Evolutionary conservation across 2,797 vertebrate species (phyloP).

Genomic region (Crenuchus spilurus): DNA sequence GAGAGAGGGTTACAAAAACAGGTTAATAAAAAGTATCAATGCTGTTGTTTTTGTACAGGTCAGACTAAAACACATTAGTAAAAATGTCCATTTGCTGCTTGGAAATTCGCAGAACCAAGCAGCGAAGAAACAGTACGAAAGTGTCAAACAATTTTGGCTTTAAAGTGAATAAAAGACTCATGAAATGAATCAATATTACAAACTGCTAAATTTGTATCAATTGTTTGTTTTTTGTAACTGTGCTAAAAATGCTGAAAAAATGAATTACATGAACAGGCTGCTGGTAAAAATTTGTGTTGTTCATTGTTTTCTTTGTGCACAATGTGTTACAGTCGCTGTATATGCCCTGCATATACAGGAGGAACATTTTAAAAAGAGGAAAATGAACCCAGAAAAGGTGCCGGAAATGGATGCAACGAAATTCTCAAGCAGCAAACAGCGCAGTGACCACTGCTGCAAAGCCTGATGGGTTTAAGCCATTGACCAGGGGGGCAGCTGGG

Average conservation of each 20-base stretch:
- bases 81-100: constrained; percentile 75
- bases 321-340: constrained; percentile 30
- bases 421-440: constrained; percentile 78
- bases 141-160: constrained; percentile 11
- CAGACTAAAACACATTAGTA: constrained; percentile 58
- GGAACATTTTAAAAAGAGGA: constrained; percentile 19
- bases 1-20: constrained; percentile 57
- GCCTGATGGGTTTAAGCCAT: constrained; percentile 43
- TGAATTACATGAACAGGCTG: constrained; percentile 20
- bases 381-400: constrained; percentile 46
- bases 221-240: not conserved
- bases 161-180: constrained; percentile 34
- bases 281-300: constrained; percentile 37
- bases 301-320: not conserved
- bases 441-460: constrained; percentile 61
- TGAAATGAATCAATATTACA: constrained; percentile 38
- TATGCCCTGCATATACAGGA: constrained; percentile 58
- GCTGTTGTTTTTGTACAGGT: constrained; percentile 61
- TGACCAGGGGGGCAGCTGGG: constrained; percentile 17
- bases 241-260: constrained; percentile 36
- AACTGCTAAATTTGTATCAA: constrained; percentile 35
- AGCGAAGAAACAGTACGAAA: constrained; percentile 41
- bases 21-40: constrained; percentile 66
- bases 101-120: constrained; percentile 57
- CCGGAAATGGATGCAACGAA: constrained; percentile 47